Percentiles rank a stretch among this genome's conserved stretches.
These are phyloP conservation scores for Macropus fuliginosus DNA, from an alignment of 2,797 vertebrate genomes.

Conservation along the genomic window DNA sequence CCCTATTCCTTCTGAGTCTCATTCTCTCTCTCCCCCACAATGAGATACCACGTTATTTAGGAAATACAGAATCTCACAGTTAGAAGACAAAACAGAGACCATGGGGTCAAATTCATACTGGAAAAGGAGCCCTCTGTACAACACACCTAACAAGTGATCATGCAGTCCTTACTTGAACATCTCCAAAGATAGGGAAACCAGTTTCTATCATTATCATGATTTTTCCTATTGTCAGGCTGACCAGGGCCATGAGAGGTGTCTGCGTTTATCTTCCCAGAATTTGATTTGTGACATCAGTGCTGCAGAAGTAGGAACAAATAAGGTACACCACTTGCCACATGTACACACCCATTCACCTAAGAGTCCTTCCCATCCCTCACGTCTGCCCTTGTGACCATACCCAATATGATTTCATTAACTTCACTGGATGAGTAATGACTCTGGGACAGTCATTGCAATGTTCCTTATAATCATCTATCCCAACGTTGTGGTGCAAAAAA, in stretches of 20 bases:
- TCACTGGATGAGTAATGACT: neutral
- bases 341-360: neutral
- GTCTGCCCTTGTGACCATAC: neutral
- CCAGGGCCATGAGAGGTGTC: neutral
- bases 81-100: neutral
- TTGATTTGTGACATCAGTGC: neutral
- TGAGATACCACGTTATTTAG: constrained; percentile 8
- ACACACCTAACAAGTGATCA: neutral
- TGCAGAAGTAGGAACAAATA: neutral
- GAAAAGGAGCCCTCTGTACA: neutral
- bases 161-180: neutral
- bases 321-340: neutral
- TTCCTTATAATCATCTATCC: neutral
- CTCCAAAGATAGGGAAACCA: neutral
- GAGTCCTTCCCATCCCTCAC: no score
- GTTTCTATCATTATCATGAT: neutral
- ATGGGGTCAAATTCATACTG: neutral
- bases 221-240: neutral
- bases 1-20: neutral
- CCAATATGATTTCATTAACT: neutral
- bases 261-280: neutral
- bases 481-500: neutral
- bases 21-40: neutral
- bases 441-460: neutral
- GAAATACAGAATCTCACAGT: neutral